phyloP scores from a whole-genome alignment of 23 tunicate species.

The Ciona savignyi region DNA sequence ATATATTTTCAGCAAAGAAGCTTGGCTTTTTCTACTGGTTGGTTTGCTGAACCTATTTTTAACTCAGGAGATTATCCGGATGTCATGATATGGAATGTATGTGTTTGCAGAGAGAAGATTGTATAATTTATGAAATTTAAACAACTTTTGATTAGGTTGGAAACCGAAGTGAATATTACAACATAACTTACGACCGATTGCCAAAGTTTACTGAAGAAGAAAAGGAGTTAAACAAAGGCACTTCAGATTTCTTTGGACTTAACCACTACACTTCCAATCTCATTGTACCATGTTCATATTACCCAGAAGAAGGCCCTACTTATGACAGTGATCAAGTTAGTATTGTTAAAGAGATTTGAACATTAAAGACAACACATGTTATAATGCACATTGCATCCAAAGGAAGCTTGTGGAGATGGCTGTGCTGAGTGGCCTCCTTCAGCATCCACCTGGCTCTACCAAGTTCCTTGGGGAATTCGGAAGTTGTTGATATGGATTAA shows the following conservation, averaged over 20 bases:
- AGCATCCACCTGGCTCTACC: constrained; percentile 85
- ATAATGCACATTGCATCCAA: too few species aligned
- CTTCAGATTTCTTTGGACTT: constrained; percentile 95
- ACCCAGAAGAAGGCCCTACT: constrained; percentile 34
- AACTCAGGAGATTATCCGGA: constrained; percentile 88
- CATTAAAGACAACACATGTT: too few species aligned
- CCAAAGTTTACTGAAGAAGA: constrained; percentile 87
- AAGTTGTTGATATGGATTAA: constrained; percentile 85
- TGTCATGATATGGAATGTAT: constrained; percentile 77
- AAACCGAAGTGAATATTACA: constrained; percentile 68
- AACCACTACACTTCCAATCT: constrained; percentile 97
- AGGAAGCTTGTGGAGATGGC: constrained; percentile 73
- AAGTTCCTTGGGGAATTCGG: constrained; percentile 95
- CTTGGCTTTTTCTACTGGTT: constrained; percentile 71
- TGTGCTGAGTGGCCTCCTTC: constrained; percentile 96
- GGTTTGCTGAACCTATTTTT: constrained; percentile 98
- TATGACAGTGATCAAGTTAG: constrained; percentile 70
- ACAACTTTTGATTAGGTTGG: too few species aligned
- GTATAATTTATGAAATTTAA: too few species aligned
- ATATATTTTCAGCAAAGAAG: constrained; percentile 50
- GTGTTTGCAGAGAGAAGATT: too few species aligned
- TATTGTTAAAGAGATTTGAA: too few species aligned
- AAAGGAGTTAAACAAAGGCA: constrained; percentile 59
- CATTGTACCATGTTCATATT: constrained; percentile 42
- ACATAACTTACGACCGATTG: constrained; percentile 36